Evolutionary conservation across 2,113 vertebrate genomes (phyloP).

Genomic region (Oryzias javanicus): DNA sequence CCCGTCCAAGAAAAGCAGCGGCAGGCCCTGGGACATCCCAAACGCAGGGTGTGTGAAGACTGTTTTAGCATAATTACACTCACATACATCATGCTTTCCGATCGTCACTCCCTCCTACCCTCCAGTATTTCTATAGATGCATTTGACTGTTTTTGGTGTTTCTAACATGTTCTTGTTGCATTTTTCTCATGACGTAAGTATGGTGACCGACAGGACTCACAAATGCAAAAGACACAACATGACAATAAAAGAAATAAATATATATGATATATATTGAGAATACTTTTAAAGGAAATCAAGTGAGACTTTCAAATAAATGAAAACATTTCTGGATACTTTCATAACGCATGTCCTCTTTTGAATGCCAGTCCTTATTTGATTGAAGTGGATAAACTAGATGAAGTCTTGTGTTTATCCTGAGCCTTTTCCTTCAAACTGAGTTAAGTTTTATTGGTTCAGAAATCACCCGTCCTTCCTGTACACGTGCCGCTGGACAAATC

Average conservation of each 20-base stretch:
- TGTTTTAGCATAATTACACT: constrained; percentile 38
- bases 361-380: not conserved
- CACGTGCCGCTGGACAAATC: not conserved
- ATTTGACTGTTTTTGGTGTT: no score
- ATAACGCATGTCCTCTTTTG: constrained; percentile 2
- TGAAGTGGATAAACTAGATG: not conserved
- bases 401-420: not conserved
- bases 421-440: not conserved
- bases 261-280: no score
- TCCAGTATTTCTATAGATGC: constrained; percentile 9
- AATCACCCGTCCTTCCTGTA: not conserved
- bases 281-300: no score
- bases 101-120: constrained; percentile 9
- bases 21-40: constrained; percentile 33
- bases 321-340: not conserved
- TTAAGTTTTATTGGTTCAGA: not conserved
- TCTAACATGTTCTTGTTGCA: no score
- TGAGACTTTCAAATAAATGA: not conserved
- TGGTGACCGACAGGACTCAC: no score
- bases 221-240: no score
- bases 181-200: no score
- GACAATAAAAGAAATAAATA: no score
- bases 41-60: constrained; percentile 40
- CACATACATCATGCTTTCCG: constrained; percentile 16
- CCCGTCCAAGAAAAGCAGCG: constrained; percentile 61